Base-by-base conservation (phyloP, 2,797 vertebrate species). In the Spondyliosoma cantharus region DNA sequence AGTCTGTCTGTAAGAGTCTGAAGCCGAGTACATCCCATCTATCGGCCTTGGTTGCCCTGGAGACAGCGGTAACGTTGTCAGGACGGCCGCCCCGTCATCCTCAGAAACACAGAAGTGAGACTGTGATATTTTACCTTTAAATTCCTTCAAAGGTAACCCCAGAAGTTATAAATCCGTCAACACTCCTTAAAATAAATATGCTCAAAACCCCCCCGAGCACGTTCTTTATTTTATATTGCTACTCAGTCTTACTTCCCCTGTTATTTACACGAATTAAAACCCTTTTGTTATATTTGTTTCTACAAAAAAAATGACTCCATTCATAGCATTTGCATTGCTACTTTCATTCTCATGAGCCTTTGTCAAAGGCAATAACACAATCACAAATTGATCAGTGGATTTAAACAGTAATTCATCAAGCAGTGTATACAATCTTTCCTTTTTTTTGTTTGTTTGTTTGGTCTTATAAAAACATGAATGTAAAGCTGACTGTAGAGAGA, bases 401-500 rank as follows among this genome's bases (percentile, higher is more conserved):
- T 29, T 5, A 37, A 37, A 37, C 32, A 37, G 37, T 11, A 37
- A 37, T 37, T 37, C 57, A 72, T 15, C 2, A 81, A 25, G 49
- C n/a, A 63, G 32, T 76, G 64, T 65, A 67, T 61, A 67, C 62
- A 79, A 53, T 22, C 4, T 11, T 37, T 37, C 9, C 7, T 32
- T 32, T 32, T 32, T 37, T 37, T 37, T 37, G n/a, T 37, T 37
- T 37, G 9, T 37, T 42, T 46, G 62, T 78, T 58, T 78, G 59
- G 52, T 74, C 50, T 61, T 75, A 53, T 22, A 68, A 81, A 72
- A 78, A 87, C 13, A 61, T 60, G 60, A 73, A 83, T 89, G 60
- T 86, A 84, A 90, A 62, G 71, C 80, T 87, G 82, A 83, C 57
- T 82, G 74, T 90, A 92, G 89, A 85, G 45, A 85, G 60, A 86